Percentiles rank a stretch among this genome's conserved stretches.
Evolutionary conservation across 2,888 invertebrate genomes (phyloP).

Genomic region (Augiades crinisus): DNA sequence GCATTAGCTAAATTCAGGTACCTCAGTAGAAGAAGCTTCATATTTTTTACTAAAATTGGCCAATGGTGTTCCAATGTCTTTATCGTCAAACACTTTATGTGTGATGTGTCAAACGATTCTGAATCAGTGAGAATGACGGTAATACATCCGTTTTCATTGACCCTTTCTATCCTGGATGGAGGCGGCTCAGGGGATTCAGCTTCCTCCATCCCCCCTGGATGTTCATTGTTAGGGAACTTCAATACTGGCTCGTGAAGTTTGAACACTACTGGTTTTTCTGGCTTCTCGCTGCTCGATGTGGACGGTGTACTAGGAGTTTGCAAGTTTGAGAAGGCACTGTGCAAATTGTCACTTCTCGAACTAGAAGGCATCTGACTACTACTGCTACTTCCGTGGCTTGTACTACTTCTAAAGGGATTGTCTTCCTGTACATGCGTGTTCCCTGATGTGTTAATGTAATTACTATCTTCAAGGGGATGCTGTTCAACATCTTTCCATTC

Average conservation of each 20-base stretch:
- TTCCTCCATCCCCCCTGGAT: slow-evolving; percentile 50
- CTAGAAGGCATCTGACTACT: slow-evolving; percentile 46
- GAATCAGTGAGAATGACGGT: slow-evolving; percentile 87
- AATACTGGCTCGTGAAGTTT: slow-evolving; percentile 69
- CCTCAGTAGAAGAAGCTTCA: slow-evolving; percentile 81
- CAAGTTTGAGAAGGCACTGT: slow-evolving; percentile 71
- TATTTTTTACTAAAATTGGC: slow-evolving; percentile 89
- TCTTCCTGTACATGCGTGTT: slow-evolving; percentile 65
- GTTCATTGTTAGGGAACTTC: slow-evolving; percentile 51
- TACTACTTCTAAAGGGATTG: slow-evolving; percentile 65
- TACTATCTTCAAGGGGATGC: slow-evolving; percentile 89
- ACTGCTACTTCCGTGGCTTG: slow-evolving; percentile 52
- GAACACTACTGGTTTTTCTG: slow-evolving; percentile 49
- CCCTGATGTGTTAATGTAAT: slow-evolving; percentile 61
- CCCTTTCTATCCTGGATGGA: slow-evolving; percentile 63
- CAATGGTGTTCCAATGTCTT: slow-evolving; percentile 92
- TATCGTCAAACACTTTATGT: slow-evolving; percentile 92
- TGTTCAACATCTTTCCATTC: slow-evolving; percentile 93
- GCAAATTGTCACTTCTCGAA: slow-evolving; percentile 59
- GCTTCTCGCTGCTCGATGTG: slow-evolving; percentile 52
- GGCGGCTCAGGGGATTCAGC: slow-evolving; percentile 56
- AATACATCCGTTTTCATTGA: slow-evolving; percentile 78
- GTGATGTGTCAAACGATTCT: slow-evolving; percentile 92
- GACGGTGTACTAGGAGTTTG: slow-evolving; percentile 66
- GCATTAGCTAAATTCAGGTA: slow-evolving; percentile 82